These are phyloP conservation scores for Taurulus bubalis DNA, from an alignment of 2,113 vertebrate genomes.

Conservation along the genomic window DNA sequence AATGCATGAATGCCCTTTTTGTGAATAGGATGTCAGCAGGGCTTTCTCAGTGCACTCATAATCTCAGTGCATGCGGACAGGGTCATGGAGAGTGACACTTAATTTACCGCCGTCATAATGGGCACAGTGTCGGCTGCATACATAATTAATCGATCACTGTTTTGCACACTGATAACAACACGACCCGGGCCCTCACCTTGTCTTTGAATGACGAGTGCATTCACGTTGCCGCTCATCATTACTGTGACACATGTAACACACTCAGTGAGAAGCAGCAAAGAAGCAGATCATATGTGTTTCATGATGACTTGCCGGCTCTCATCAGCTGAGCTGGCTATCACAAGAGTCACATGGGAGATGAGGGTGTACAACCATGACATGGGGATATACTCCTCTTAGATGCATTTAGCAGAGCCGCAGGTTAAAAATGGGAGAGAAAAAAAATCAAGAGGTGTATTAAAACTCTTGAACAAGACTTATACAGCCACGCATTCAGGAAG, in stretches of 20 bases:
- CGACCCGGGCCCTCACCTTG: constrained; percentile 37
- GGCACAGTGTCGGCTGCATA: constrained; percentile 66
- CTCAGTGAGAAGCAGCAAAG: background rate
- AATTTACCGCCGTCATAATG: constrained; percentile 69
- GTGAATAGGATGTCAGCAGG: constrained; percentile 36
- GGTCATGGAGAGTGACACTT: constrained; percentile 67
- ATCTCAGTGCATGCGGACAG: constrained; percentile 31
- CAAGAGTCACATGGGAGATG: constrained; percentile 6
- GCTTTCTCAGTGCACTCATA: constrained; percentile 33
- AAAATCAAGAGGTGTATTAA: constrained; percentile 8
- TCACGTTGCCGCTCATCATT: constrained; percentile 32
- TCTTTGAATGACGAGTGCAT: constrained; percentile 50
- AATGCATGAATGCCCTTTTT: constrained; percentile 40
- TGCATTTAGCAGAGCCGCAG: background rate
- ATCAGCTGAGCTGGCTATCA: constrained; percentile 12
- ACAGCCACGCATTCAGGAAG: background rate
- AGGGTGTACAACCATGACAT: background rate
- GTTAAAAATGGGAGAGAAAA: background rate
- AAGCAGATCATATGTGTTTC: background rate
- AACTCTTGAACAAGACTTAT: constrained; percentile 27
- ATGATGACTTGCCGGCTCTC: constrained; percentile 14
- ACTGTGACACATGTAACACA: constrained; percentile 10
- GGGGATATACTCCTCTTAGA: background rate
- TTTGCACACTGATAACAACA: constrained; percentile 61
- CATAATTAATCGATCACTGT: constrained; percentile 74